A percentile compares a stretch with the other conserved stretches of the same genome.
Evolutionary conservation across 2,797 vertebrate species (phyloP).

Genomic region (Numenius phaeopus): DNA sequence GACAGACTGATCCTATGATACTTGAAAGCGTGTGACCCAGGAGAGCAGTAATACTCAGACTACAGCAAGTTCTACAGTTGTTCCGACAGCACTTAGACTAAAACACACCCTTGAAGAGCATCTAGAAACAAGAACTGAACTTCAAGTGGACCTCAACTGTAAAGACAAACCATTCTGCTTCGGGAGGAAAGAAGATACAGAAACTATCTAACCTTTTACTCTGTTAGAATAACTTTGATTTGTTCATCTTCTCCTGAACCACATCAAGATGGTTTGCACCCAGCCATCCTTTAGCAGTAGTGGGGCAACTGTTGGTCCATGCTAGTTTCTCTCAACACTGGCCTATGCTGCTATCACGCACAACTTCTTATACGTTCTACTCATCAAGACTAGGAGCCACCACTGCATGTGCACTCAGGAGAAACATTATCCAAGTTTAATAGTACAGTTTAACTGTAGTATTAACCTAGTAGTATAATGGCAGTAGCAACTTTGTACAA

Average conservation of each 20-base stretch:
- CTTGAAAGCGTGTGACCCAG: neutral
- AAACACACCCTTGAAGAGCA: neutral
- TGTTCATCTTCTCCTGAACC: neutral
- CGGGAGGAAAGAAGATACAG: accelerated
- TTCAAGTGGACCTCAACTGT: neutral
- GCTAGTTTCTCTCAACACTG: neutral
- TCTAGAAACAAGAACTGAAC: neutral
- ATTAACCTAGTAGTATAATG: neutral
- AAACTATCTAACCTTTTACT: neutral
- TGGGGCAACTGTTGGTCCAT: neutral
- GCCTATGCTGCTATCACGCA: neutral
- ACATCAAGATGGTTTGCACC: neutral
- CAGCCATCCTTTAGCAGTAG: neutral
- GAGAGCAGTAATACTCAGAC: neutral
- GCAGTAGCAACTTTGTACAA: neutral
- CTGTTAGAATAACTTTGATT: neutral
- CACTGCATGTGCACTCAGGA: neutral
- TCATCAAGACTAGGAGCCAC: neutral
- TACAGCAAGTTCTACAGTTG: neutral
- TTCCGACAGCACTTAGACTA: neutral
- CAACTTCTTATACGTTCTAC: neutral
- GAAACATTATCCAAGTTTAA: neutral
- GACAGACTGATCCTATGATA: neutral
- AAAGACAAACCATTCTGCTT: neutral
- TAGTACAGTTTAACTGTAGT: neutral